Conservation (phyloP, 2,888 invertebrate genomes). For the Drosophila imparisetae region DNA sequence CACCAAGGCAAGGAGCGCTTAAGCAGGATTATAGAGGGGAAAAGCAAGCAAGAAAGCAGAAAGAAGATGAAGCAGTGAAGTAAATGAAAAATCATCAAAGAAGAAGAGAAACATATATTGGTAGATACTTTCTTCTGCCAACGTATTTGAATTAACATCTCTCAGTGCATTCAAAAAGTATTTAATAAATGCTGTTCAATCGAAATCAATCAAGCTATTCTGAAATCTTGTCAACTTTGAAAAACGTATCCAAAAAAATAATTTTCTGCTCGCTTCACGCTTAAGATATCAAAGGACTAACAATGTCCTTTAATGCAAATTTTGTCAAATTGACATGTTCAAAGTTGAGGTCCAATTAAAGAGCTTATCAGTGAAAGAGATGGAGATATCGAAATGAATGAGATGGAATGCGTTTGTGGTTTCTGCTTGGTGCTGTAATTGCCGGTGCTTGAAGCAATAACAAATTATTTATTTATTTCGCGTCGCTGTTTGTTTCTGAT, state of each 20-base stretch:
- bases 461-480: constrained; percentile 70
- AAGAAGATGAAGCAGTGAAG: not conserved
- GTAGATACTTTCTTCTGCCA: not conserved
- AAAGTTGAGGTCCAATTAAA: constrained; percentile 22
- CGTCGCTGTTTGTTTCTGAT: constrained; percentile 50
- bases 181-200: not conserved
- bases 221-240: not conserved
- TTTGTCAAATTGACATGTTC: constrained; percentile 18
- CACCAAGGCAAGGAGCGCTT: not conserved
- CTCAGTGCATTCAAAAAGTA: not conserved
- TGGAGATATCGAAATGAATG: constrained; percentile 3
- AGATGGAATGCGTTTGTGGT: constrained; percentile 26
- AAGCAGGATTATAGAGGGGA: not conserved
- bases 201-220: not conserved
- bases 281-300: not conserved
- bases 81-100: not conserved
- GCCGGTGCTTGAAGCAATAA: constrained; percentile 43
- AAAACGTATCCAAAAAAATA: not conserved
- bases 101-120: not conserved
- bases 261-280: not conserved
- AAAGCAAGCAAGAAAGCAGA: not conserved
- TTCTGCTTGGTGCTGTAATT: constrained; percentile 22
- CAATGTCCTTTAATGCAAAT: not conserved
- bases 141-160: not conserved
- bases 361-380: constrained; percentile 29